Base-by-base conservation (phyloP, 1,140 invertebrate genomes). In the Cotesia glomerata region DNA sequence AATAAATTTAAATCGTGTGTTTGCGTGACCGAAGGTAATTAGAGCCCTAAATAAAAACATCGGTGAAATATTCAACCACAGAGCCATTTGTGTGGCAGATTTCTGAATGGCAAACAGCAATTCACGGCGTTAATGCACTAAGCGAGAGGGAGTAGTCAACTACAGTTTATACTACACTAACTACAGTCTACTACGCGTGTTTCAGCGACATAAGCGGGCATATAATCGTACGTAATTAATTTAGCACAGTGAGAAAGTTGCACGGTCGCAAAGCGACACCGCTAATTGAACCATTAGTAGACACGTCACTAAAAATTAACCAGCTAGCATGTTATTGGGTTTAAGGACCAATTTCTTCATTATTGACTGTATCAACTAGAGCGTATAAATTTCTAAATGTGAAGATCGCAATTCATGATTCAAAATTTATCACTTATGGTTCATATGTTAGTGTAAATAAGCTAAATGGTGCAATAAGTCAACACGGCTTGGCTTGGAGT, bases 201-300 rank as follows among this genome's bases (percentile, higher is more conserved):
- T 75, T 34, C 26, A 59, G 56, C 58, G 59, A 58, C 67, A 73
- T 74, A 73, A 71, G 32, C 71, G 16, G 56, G 61, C 49, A 59
- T 75, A 65, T 73, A 70, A 75, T 77, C 61, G 73, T 67, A 54
- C 69, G 74, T 73, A 73, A 71, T 73, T 73, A 73, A 71, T 77
- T 77, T 69, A 73, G 73, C 67, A 64, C 34, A 63, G 61, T 62
- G 63, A 35, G 16, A n/a, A 66, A 51, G 49, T 69, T 72, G 63
- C 16, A 62, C 45, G 66, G 65, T 69, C 56, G 56, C 32, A 64
- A 66, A 58, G 73, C 52, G 51, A 66, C 63, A 58, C 68, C 61
- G 49, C 69, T 77, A 77, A 77, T 77, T 76, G 70, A 74, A 72
- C 71, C 69, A 75, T 77, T 75, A 77, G 72, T 73, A 73, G 66